Evolutionary conservation across 2,888 invertebrate species (phyloP).

Genomic region (Altica lythri): DNA sequence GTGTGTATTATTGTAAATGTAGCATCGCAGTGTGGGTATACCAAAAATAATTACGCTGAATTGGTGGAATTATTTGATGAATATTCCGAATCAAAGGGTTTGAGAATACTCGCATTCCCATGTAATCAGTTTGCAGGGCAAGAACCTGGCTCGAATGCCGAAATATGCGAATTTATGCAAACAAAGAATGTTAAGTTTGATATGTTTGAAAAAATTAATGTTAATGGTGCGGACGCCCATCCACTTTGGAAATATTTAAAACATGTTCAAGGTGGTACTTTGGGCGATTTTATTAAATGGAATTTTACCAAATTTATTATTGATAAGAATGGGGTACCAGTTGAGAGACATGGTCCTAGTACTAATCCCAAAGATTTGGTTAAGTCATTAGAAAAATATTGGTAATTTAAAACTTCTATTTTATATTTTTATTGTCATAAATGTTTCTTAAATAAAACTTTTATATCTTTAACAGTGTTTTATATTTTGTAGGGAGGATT

Average conservation of each 20-base stretch:
- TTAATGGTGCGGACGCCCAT: conserved; percentile 68
- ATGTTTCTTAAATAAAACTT: conserved; percentile 7
- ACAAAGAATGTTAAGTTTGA: conserved; percentile 72
- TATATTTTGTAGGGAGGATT: conserved; percentile 4
- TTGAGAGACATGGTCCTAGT: conserved; percentile 66
- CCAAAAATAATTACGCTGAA: conserved; percentile 82
- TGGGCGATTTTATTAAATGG: conserved; percentile 80
- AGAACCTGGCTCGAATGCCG: conserved; percentile 68
- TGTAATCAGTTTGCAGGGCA: conserved; percentile 84
- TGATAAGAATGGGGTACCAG: conserved; percentile 71
- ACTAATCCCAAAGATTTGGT: conserved; percentile 53
- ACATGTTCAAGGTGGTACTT: conserved; percentile 60
- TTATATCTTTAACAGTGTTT: conserved; percentile 7
- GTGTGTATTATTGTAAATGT: conserved; percentile 87
- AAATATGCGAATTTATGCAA: conserved; percentile 67
- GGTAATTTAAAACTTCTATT: conserved; percentile 38
- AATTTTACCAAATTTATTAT: conserved; percentile 87
- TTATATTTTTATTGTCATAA: conserved; percentile 15
- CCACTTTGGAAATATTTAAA: conserved; percentile 69
- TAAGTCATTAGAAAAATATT: conserved; percentile 51
- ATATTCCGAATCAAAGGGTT: conserved; percentile 73
- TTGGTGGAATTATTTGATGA: conserved; percentile 76
- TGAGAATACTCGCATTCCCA: conserved; percentile 83
- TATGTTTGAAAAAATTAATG: conserved; percentile 73
- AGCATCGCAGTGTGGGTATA: conserved; percentile 85